Evolutionary conservation across 1,140 invertebrate genomes (phyloP).

Genomic region (Diachasmimorpha longicaudata): DNA sequence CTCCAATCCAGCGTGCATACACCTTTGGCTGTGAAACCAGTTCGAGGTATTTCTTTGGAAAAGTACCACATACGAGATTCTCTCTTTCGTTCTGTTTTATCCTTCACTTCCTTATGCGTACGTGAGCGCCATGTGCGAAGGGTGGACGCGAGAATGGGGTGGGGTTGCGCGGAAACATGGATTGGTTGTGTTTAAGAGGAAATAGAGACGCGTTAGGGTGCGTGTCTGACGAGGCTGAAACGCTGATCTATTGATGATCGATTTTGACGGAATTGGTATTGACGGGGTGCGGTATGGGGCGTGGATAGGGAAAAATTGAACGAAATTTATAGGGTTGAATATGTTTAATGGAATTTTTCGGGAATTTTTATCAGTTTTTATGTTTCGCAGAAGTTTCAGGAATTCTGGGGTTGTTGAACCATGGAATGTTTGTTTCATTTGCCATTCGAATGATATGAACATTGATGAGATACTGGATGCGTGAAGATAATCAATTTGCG

Average conservation of each 20-base stretch:
- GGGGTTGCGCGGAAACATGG: neutral
- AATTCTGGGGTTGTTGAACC: too few relatives aligned
- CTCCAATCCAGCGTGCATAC: neutral
- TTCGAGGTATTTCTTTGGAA: constrained; percentile 13
- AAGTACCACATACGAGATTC: constrained; percentile 7
- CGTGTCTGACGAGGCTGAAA: neutral
- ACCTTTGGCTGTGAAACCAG: constrained; percentile 11
- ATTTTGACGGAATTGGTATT: neutral
- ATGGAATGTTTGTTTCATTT: too few relatives aligned
- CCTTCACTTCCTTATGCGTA: neutral
- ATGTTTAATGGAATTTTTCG: too few relatives aligned
- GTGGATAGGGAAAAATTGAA: too few relatives aligned
- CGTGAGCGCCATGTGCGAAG: neutral
- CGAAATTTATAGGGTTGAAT: too few relatives aligned
- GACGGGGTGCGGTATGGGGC: neutral
- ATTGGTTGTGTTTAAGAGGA: neutral
- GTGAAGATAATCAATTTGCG: too few relatives aligned
- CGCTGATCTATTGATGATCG: neutral
- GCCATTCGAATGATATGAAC: too few relatives aligned
- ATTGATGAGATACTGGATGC: too few relatives aligned
- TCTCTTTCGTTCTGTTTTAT: neutral
- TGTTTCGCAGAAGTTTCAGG: too few relatives aligned
- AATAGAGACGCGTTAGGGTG: neutral
- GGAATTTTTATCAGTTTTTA: too few relatives aligned
- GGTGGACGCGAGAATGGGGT: too few relatives aligned